Evolutionary conservation across 2,888 invertebrate genomes (phyloP).

Genomic region (Drosophila conformis): DNA sequence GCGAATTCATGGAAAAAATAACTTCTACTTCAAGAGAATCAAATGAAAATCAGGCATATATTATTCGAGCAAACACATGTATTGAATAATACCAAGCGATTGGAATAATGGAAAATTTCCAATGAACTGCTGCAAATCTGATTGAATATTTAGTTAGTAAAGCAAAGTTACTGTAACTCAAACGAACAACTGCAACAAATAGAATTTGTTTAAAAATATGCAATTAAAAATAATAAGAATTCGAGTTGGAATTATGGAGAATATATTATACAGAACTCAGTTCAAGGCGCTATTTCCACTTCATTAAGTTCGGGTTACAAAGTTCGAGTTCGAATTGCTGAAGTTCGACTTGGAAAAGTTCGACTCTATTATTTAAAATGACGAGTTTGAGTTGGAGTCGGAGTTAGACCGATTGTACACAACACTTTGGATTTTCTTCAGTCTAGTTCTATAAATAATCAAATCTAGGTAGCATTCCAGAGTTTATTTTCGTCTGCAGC

Average conservation of each 20-base stretch:
- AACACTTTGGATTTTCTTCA: slow-evolving; percentile 3
- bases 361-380: not conserved
- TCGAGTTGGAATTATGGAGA: not conserved
- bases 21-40: not conserved
- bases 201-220: not conserved
- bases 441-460: slow-evolving; percentile 1
- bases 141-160: not conserved
- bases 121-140: not conserved
- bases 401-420: not conserved
- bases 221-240: not conserved
- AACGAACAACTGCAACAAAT: not conserved
- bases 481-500: slow-evolving; percentile 5
- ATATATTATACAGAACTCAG: not conserved
- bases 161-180: not conserved
- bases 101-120: not conserved
- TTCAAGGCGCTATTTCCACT: not conserved
- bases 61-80: slow-evolving; percentile 6
- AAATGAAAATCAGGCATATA: not conserved
- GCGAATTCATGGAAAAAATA: not conserved
- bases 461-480: slow-evolving; percentile 4
- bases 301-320: not conserved
- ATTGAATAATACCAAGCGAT: slow-evolving; percentile 5
- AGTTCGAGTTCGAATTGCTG: not conserved
- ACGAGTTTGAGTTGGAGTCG: not conserved
- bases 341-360: not conserved